These are phyloP conservation scores for Athalia cordata DNA, from an alignment of 2,888 invertebrate species.

Conservation along the genomic window DNA sequence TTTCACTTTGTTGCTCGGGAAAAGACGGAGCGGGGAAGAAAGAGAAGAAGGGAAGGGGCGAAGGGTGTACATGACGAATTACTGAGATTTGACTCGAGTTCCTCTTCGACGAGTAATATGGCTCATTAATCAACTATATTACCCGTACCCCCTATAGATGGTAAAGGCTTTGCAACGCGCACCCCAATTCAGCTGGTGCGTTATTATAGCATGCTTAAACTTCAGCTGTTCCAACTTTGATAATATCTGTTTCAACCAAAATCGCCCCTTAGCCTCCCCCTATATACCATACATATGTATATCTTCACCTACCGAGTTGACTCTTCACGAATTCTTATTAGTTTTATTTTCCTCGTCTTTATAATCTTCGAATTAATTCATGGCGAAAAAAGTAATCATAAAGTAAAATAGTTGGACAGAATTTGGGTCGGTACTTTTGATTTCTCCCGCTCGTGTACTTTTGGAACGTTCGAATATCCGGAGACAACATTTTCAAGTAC, in stretches of 20 bases:
- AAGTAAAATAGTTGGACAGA: no score
- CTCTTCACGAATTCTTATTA: neutral
- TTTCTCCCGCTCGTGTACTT: no score
- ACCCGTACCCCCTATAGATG: conserved; percentile 33
- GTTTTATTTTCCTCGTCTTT: no score
- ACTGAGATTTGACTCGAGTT: conserved; percentile 45
- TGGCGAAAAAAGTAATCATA: no score
- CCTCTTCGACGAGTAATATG: conserved; percentile 46
- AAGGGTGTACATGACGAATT: conserved; percentile 47
- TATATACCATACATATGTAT: no score
- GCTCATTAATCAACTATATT: conserved; percentile 54
- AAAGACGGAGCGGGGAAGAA: neutral
- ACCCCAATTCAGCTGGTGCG: conserved; percentile 24
- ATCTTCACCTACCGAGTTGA: no score
- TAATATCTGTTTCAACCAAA: conserved; percentile 49
- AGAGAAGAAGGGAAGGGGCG: neutral
- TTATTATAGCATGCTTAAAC: conserved; percentile 37
- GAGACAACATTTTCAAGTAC: no score
- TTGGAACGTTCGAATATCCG: no score
- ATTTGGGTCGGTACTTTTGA: no score
- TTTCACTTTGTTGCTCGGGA: neutral
- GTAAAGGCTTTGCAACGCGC: neutral
- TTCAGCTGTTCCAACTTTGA: conserved; percentile 48
- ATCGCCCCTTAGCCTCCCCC: neutral
- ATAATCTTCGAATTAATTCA: no score